These are phyloP conservation scores for Macrostomum cliftonense DNA, from an alignment of 2,888 invertebrate genomes.

Conservation along the genomic window DNA sequence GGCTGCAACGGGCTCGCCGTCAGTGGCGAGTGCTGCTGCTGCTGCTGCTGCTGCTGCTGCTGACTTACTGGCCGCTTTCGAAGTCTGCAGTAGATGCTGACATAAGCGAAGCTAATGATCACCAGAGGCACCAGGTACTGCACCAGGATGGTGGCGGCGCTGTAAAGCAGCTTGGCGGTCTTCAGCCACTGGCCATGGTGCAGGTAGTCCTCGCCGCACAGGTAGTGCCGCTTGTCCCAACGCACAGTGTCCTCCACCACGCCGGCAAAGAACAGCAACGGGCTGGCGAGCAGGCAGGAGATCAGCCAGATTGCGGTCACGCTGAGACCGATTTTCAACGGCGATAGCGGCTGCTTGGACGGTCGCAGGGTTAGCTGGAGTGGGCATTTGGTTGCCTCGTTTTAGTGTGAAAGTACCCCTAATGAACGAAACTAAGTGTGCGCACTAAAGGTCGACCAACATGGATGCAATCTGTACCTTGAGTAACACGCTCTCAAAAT, in stretches of 20 bases:
- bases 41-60: neutral
- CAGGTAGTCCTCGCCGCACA: conserved; percentile 22
- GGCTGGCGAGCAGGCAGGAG: conserved; percentile 7
- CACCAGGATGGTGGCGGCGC: conserved; percentile 59
- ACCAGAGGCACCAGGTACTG: conserved; percentile 65
- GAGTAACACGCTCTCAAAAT: too few species aligned
- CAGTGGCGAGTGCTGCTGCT: too few species aligned
- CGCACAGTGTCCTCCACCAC: conserved; percentile 9
- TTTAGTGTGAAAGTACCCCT: too few species aligned
- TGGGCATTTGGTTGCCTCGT: too few species aligned
- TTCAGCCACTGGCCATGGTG: conserved; percentile 14
- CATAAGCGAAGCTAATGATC: conserved; percentile 61
- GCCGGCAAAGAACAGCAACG: conserved; percentile 3
- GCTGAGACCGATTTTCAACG: conserved; percentile 49
- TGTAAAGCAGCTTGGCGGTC: conserved; percentile 47
- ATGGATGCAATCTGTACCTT: too few species aligned
- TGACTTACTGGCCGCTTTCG: conserved; percentile 44
- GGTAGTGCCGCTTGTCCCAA: neutral
- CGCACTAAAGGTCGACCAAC: too few species aligned
- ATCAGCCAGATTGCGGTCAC: conserved; percentile 33
- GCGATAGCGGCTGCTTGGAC: too few species aligned
- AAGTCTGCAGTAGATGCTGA: conserved; percentile 60
- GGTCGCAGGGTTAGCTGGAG: too few species aligned
- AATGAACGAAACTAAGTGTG: too few species aligned
- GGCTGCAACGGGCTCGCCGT: too few species aligned